A percentile compares a stretch with the other conserved stretches of the same genome.
These are phyloP conservation scores for Myripristis jacobus DNA, from an alignment of 2,797 vertebrate species.

Conservation along the genomic window DNA sequence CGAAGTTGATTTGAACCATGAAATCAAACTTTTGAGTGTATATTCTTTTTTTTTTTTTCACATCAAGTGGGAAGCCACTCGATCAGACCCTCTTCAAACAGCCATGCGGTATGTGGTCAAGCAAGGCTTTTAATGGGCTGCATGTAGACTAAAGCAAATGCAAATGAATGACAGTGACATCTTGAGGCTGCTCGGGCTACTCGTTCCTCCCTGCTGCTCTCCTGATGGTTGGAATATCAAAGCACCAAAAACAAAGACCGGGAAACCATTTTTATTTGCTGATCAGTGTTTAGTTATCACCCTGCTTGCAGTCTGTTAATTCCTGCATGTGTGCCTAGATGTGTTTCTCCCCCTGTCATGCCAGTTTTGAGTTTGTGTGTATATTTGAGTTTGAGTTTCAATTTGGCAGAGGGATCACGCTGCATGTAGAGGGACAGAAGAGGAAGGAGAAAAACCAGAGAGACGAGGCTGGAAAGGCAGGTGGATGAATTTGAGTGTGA, in stretches of 20 bases:
- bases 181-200: constrained; percentile 26
- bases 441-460: constrained; percentile 4
- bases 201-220: constrained; percentile 3
- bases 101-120: not conserved
- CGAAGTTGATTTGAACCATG: not conserved
- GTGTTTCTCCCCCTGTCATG: constrained; percentile 2
- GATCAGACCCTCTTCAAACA: too few species aligned
- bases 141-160: constrained; percentile 21
- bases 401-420: constrained; percentile 4
- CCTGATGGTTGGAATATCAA: constrained; percentile 25
- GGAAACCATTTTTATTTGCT: constrained; percentile 52
- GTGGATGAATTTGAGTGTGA: constrained; percentile 25
- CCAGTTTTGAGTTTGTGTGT: not conserved
- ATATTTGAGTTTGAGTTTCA: not conserved
- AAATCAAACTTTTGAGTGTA: constrained; percentile 11
- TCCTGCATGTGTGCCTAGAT: too few species aligned
- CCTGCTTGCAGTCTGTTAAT: constrained; percentile 23
- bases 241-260: constrained; percentile 25
- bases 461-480: constrained; percentile 12
- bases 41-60: not conserved
- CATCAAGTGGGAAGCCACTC: too few species aligned
- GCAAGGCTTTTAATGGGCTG: not conserved
- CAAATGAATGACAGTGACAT: constrained; percentile 27
- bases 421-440: not conserved
- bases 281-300: too few species aligned